phyloP scores from a whole-genome alignment of 2,113 vertebrate species.

The Prinia subflava region DNA sequence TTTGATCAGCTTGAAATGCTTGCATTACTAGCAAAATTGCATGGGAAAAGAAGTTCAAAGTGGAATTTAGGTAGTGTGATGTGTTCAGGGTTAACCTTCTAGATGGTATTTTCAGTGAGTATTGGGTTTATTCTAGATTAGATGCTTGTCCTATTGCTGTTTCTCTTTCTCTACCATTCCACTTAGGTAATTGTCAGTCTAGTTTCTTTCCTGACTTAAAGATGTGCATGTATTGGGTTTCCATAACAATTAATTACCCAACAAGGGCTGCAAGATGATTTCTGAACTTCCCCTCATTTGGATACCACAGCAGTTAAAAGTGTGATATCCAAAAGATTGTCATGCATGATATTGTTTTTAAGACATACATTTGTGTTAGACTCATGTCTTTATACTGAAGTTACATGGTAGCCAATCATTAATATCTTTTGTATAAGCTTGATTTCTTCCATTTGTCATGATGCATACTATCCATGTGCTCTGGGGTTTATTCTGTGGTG shows the following conservation, averaged over 20 bases:
- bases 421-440: neutral
- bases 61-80: neutral
- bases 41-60: neutral
- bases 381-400: neutral
- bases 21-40: neutral
- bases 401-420: neutral
- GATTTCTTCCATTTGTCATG: neutral
- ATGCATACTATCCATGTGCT: neutral
- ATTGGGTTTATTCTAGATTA: neutral
- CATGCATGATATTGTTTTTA: neutral
- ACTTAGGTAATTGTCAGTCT: neutral
- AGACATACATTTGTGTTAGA: neutral
- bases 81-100: neutral
- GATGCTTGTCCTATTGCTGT: neutral
- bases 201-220: neutral
- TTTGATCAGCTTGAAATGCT: neutral
- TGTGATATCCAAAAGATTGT: neutral
- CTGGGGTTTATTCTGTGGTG: neutral
- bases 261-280: neutral
- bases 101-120: neutral
- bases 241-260: neutral
- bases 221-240: neutral
- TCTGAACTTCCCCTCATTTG: neutral
- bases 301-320: neutral
- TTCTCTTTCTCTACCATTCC: neutral